phyloP scores from a whole-genome alignment of 2,113 vertebrate genomes.

The Galbula dea region DNA sequence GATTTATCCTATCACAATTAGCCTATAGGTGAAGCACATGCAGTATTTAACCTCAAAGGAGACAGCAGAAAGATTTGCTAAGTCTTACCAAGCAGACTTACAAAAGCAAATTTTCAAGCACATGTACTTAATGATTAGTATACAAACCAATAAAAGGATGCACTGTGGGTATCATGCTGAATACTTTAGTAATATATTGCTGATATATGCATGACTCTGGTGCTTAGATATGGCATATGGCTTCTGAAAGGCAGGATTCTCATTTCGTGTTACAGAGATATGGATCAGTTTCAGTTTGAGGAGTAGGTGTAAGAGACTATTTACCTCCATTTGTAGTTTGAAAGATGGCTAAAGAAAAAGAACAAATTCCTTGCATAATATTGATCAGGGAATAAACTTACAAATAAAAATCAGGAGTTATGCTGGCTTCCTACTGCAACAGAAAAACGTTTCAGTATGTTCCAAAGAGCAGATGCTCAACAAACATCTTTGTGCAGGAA shows the following conservation, averaged over 20 bases:
- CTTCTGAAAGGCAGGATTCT: background rate
- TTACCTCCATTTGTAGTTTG: background rate
- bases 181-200: background rate
- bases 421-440: background rate
- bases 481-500: conserved; percentile 58
- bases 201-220: background rate
- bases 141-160: background rate
- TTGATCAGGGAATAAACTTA: background rate
- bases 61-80: background rate
- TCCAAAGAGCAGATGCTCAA: conserved; percentile 24
- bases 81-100: background rate
- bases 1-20: background rate
- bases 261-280: background rate
- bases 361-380: background rate
- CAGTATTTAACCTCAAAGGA: background rate
- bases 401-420: background rate
- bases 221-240: background rate
- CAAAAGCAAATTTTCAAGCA: background rate
- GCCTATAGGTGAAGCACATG: background rate
- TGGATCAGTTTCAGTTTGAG: background rate
- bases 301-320: background rate
- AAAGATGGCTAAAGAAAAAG: background rate
- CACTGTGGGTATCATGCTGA: background rate
- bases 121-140: background rate
- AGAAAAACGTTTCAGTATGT: background rate